Base-by-base conservation (phyloP, 2,797 vertebrate species). In the Falco peregrinus region DNA sequence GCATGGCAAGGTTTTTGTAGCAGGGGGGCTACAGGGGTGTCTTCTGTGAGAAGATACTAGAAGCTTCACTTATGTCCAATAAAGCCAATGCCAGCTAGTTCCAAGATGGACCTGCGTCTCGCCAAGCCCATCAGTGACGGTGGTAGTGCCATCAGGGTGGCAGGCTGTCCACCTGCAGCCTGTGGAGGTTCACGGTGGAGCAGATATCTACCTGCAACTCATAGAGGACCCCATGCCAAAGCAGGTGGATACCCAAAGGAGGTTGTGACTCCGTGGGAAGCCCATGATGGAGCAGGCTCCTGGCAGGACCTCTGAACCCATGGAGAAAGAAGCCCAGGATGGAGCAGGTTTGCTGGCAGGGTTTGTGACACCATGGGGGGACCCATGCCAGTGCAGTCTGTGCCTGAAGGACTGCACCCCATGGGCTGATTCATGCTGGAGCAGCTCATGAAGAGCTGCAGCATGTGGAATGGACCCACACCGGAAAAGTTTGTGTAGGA, bases 51-150 rank as follows among this genome's bases (percentile, higher is more conserved):
- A 53, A 53, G 10, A 6, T 71, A 6, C 10, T 33, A 45, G 20
- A 50, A 71, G 10, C 8, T 31, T 83, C 7, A 20, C 5, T 28
- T 6, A 26, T 45, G 21, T 35, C 47, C 8, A 13, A 20, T 1
- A 43, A 4, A 53, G 29, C 35, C 18, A 41, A 20, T 18, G 14
- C 7, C 50, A 64, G 28, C 14, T 0, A 3, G 16, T n/a, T 54
- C 28, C 28, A 84, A 26, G 22, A 33, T 1, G 4, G 21, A 45
- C 28, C 11, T 2, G 1, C 21, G 0, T 9, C 56, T 61, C 31
- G 25, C 25, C 16, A 22, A 60, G 39, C 39, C 21, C 4, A 24
- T 19, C 31, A 70, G 4, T 4, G 13, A 29, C 1, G 1, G 24
- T 48, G 31, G 16, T 39, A 26, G n/a, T 0, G 0, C 15, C 22